phyloP scores from a whole-genome alignment of 2,113 vertebrate species.

The Muntiacus muntjak region DNA sequence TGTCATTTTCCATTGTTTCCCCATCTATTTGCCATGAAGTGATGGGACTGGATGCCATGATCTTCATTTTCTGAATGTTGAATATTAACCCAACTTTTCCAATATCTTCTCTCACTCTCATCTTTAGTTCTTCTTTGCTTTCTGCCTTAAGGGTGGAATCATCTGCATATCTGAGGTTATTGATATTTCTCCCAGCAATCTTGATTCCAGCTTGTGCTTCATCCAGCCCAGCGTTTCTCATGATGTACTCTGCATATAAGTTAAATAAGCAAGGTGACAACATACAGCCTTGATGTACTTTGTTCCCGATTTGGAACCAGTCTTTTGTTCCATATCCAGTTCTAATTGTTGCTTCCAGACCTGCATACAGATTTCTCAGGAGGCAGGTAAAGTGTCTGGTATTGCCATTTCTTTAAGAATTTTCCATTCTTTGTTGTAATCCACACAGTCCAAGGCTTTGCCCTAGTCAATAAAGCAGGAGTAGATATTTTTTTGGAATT shows the following conservation, averaged over 20 bases:
- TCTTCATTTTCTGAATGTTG: neutral
- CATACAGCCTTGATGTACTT: neutral
- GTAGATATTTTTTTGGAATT: neutral
- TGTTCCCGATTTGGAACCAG: neutral
- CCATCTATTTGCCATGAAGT: neutral
- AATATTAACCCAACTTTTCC: neutral
- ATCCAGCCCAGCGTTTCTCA: neutral
- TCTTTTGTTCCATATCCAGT: neutral
- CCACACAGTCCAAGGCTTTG: neutral
- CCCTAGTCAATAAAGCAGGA: neutral
- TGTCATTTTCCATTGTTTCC: neutral
- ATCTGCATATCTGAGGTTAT: neutral
- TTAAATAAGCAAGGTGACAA: neutral
- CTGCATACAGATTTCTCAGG: neutral
- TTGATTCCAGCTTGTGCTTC: neutral
- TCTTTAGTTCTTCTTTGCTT: neutral
- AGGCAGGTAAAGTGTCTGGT: neutral
- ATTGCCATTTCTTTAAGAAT: neutral
- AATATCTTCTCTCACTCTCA: neutral
- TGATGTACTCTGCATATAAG: neutral
- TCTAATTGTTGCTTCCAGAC: neutral
- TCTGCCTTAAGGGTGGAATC: neutral
- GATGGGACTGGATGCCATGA: neutral
- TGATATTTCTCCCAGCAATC: neutral
- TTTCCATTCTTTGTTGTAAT: neutral